Conservation (phyloP, 2,888 invertebrate species). For the Drosophila ezoana region DNA sequence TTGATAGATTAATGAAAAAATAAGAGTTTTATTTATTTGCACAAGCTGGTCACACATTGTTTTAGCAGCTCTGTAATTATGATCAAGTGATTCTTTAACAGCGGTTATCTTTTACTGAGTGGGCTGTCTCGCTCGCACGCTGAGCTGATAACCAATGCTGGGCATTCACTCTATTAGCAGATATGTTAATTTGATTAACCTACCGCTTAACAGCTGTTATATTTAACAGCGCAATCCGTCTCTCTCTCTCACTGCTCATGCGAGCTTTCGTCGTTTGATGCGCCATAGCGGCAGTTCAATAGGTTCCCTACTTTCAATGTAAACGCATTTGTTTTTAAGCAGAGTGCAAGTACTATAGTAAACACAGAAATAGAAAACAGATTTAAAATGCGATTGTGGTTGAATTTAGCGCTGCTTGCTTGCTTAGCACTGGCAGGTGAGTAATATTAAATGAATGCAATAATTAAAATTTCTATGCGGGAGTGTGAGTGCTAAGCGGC, state of each 20-base stretch:
- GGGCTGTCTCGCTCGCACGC: constrained; percentile 11
- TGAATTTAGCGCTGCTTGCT: constrained; percentile 50
- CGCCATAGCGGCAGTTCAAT: constrained; percentile 25
- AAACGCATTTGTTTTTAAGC: constrained; percentile 7
- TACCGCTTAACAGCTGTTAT: constrained; percentile 22
- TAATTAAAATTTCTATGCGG: constrained; percentile 6
- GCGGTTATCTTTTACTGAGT: constrained; percentile 13
- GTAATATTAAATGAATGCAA: constrained; percentile 19
- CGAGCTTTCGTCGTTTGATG: constrained; percentile 46
- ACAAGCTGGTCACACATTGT: constrained; percentile 42
- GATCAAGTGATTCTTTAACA: constrained; percentile 31
- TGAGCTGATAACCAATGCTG: constrained; percentile 2
- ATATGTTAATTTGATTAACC: constrained; percentile 40
- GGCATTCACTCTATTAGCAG: constrained; percentile 38
- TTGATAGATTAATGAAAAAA: neutral
- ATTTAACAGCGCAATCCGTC: constrained; percentile 15
- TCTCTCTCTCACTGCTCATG: constrained; percentile 19
- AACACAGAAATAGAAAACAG: neutral
- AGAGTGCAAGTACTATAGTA: constrained; percentile 11
- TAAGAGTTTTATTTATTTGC: neutral
- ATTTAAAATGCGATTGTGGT: constrained; percentile 53
- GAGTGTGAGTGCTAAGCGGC: constrained; percentile 33
- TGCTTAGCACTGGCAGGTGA: constrained; percentile 59
- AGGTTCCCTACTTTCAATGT: constrained; percentile 15
- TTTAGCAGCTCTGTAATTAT: constrained; percentile 15